A percentile compares a stretch with the other conserved stretches of the same genome.
Conservation (phyloP, 2,797 vertebrate species). For the Peromyscus melanophrys region DNA sequence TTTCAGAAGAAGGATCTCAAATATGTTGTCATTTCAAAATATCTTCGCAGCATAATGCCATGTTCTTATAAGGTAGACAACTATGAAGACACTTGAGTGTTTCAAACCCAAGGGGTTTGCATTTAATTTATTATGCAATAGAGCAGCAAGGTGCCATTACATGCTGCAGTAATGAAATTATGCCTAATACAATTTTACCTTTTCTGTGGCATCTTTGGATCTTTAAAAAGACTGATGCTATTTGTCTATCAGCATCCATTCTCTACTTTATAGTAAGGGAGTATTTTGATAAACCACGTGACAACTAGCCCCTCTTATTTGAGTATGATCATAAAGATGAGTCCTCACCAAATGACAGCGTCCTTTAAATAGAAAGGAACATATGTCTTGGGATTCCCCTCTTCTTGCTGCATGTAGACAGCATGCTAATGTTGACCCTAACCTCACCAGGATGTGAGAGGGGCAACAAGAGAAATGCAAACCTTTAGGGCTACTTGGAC, state of each 20-base stretch:
- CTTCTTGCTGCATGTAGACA: background rate
- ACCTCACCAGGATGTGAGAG: background rate
- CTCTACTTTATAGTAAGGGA: background rate
- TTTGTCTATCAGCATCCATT: background rate
- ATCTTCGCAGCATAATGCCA: background rate
- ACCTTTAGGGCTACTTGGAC: background rate
- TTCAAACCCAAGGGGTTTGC: background rate
- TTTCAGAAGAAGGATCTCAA: slow-evolving; percentile 4
- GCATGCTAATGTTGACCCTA: background rate
- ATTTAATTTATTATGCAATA: slow-evolving; percentile 14
- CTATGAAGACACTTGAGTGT: background rate
- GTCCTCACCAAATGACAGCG: background rate
- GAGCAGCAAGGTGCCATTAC: slow-evolving; percentile 16
- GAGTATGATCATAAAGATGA: background rate
- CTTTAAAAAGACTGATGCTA: background rate
- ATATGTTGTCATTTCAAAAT: slow-evolving; percentile 21
- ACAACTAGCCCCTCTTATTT: background rate
- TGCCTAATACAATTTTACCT: slow-evolving; percentile 26
- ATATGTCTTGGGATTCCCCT: background rate
- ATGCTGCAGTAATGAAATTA: slow-evolving; percentile 10
- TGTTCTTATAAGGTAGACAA: slow-evolving; percentile 21
- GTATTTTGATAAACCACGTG: background rate
- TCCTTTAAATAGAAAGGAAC: background rate
- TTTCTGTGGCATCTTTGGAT: slow-evolving; percentile 12
- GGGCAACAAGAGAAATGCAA: background rate